Base-by-base conservation (phyloP, 2,888 invertebrate genomes). In the Machimus atricapillus region DNA sequence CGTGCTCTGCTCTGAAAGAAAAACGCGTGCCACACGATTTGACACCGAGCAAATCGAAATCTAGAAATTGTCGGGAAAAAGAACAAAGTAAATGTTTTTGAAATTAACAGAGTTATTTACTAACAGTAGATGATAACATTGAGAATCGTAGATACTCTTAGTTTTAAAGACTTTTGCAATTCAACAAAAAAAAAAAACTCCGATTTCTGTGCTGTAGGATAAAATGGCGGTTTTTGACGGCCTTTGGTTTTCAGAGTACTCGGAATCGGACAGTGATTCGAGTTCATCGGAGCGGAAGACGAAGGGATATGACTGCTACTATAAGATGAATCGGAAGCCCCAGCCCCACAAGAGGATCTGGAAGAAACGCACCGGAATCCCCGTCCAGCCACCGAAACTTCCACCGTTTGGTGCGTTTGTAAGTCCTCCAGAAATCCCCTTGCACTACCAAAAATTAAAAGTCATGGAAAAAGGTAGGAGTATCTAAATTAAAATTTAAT, bases 191-290 rank as follows among this genome's bases (percentile, higher is more conserved):
- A 31, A 31, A 31, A 27, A 12, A 2, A 66, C 66, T 66, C 6
- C 52, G 52, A 40, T 52, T n/a, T 52, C n/a, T 52, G 43, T 52
- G n/a, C 52, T 52, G 7, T 52, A 7, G 2, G 43, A 46, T 14
- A 46, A 46, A 46, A 52, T 31, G 7, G 8, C 74, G 31, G 27
- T 34, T 74, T 74, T 12, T 74, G 77, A 34, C 77, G n/a, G 7
- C 31, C 2, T 16, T 83, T 23, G 19, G 19, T 37, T 83, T 91
- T 43, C 92, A 95, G 96, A 96, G 87, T 96, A 96, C 92, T 97
- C 97, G 87, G 98, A 98, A 92, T 97, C 98, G 7, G 98, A 98
- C 92, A 97, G 97, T 90, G 98, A 98, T 89, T 96, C 92, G 56
- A 93, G 92, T 89, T 93, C 93, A 46, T 92, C 92, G n/a, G 93